These are phyloP conservation scores for Anarhynchus alexandrinus DNA, from an alignment of 2,113 vertebrate species.

Conservation along the genomic window DNA sequence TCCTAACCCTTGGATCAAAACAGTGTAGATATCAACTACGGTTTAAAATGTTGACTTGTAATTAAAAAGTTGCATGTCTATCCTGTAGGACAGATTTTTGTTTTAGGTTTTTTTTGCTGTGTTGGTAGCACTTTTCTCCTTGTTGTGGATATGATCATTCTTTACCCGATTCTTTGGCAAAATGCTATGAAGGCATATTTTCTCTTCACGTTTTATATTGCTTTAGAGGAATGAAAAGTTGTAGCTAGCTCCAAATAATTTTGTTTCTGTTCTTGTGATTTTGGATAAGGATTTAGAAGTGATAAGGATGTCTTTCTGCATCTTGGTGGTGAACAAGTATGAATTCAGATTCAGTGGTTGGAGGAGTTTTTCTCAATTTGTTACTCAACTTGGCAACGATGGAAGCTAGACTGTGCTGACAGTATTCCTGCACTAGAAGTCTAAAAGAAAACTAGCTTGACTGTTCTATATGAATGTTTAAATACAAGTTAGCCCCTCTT, in stretches of 20 bases:
- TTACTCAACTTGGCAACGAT: neutral
- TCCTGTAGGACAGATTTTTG: neutral
- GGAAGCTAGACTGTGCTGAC: neutral
- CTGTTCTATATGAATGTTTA: neutral
- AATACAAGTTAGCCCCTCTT: neutral
- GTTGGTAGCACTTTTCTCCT: neutral
- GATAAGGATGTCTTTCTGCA: neutral
- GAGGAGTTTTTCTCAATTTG: neutral
- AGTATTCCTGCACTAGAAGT: neutral
- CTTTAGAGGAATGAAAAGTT: neutral
- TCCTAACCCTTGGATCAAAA: constrained; percentile 49
- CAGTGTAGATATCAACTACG: neutral
- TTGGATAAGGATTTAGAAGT: neutral
- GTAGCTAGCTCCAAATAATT: neutral
- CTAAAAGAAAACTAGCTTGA: neutral
- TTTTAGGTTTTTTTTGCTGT: neutral
- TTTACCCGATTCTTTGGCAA: neutral
- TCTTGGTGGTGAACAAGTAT: neutral
- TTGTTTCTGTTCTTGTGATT: neutral
- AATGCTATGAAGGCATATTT: neutral
- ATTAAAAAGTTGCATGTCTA: neutral
- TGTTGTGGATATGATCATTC: neutral
- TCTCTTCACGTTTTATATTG: neutral
- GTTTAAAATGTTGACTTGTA: neutral
- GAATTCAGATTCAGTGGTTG: neutral